Percentiles rank a stretch among this genome's conserved stretches.
Conservation (phyloP, 1,140 invertebrate genomes). For the Zaprionus capensis region DNA sequence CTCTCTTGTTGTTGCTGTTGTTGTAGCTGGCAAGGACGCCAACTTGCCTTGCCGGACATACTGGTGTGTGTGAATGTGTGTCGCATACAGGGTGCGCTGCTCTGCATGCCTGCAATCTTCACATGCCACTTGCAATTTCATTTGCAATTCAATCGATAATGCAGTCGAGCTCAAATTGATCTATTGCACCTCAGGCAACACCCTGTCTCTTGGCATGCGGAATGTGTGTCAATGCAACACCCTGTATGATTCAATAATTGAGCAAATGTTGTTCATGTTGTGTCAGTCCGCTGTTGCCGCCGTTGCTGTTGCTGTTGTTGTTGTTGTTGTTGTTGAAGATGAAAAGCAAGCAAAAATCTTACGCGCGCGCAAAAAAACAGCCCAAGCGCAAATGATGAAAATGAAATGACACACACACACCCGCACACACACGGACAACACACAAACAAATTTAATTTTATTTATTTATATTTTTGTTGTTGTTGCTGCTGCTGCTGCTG, state of each 20-base stretch:
- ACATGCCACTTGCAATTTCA: background rate
- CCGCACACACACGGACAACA: constrained; percentile 23
- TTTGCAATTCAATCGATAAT: background rate
- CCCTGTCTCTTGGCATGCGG: background rate
- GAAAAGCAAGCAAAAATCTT: constrained; percentile 69
- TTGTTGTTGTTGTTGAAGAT: constrained; percentile 48
- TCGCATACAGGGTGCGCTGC: constrained; percentile 48
- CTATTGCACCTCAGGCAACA: background rate
- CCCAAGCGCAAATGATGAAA: constrained; percentile 58
- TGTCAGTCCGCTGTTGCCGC: constrained; percentile 37
- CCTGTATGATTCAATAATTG: constrained; percentile 67
- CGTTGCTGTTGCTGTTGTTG: constrained; percentile 36
- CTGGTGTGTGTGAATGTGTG: background rate
- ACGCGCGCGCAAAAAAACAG: constrained; percentile 47
- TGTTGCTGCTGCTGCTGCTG: background rate
- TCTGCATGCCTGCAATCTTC: background rate
- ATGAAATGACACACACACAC: constrained; percentile 64
- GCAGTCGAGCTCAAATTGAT: background rate
- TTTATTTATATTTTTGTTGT: constrained; percentile 48
- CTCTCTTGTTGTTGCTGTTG: constrained; percentile 15
- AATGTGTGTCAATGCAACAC: constrained; percentile 34
- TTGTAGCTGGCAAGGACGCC: constrained; percentile 55
- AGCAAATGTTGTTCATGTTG: constrained; percentile 67
- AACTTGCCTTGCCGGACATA: constrained; percentile 36
- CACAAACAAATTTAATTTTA: constrained; percentile 39